Percentiles rank a stretch among this genome's conserved stretches.
Conservation (phyloP, 2,113 vertebrate genomes). For the Myocastor coypus region DNA sequence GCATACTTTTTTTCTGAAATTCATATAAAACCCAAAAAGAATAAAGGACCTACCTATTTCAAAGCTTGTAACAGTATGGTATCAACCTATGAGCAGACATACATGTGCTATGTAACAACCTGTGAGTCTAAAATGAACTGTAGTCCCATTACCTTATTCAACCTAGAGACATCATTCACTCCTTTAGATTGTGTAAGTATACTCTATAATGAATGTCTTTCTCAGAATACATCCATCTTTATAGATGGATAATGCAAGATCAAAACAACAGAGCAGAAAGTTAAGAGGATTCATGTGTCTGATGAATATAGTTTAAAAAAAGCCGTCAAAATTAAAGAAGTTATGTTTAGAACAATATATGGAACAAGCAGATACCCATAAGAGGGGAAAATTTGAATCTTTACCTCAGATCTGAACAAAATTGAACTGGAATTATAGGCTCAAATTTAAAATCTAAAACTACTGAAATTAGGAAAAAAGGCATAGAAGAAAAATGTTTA, state of each 20-base stretch:
- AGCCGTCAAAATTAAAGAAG: not conserved
- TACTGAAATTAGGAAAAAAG: constrained; percentile 8
- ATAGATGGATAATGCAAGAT: not conserved
- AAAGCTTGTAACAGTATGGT: not conserved
- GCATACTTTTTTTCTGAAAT: not conserved
- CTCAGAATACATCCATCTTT: not conserved
- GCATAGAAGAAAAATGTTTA: not conserved
- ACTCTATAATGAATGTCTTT: not conserved
- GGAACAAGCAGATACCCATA: not conserved
- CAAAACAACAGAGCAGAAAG: not conserved
- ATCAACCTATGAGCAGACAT: not conserved
- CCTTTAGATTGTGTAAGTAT: not conserved
- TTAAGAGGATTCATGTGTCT: not conserved
- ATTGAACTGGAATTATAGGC: not conserved
- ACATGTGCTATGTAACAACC: not conserved
- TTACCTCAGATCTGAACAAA: constrained; percentile 20
- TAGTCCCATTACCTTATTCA: not conserved
- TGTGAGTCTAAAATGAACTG: not conserved
- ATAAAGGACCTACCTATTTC: not conserved
- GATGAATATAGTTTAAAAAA: not conserved
- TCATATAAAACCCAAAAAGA: not conserved
- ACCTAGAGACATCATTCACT: not conserved
- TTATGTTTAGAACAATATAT: not conserved
- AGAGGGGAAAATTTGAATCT: not conserved
- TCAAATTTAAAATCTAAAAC: constrained; percentile 2